Evolutionary conservation across 2,888 invertebrate species (phyloP).

Genomic region (Cosmopolites sordidus): DNA sequence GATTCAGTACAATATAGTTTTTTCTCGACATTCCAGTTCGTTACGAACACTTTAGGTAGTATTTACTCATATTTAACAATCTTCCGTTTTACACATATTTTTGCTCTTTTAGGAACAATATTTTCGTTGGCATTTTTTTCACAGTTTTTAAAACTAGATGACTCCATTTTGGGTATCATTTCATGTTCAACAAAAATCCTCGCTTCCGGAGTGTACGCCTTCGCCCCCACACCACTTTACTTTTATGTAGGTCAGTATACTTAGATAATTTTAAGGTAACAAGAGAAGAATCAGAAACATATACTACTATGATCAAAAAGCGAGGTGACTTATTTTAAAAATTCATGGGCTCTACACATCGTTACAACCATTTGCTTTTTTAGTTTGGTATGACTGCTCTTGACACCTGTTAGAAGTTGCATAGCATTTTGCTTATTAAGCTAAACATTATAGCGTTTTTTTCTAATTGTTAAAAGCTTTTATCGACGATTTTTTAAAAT

Average conservation of each 20-base stretch:
- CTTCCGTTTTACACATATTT: neutral
- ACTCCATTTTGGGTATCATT: constrained; percentile 42
- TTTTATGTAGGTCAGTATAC: constrained; percentile 42
- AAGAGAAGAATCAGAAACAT: no score
- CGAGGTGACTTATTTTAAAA: no score
- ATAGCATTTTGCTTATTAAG: no score
- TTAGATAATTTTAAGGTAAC: no score
- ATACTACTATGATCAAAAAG: no score
- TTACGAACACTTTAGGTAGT: constrained; percentile 53
- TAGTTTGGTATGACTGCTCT: no score
- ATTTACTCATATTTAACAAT: neutral
- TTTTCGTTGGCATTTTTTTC: constrained; percentile 41
- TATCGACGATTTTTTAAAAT: no score
- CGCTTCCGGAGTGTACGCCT: constrained; percentile 42
- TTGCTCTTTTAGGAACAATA: constrained; percentile 34
- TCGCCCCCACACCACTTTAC: constrained; percentile 37
- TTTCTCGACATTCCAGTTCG: constrained; percentile 55
- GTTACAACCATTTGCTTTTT: no score
- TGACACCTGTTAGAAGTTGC: no score
- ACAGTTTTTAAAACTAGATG: constrained; percentile 40
- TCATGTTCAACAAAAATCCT: constrained; percentile 44
- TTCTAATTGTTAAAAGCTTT: no score
- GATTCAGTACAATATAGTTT: constrained; percentile 56
- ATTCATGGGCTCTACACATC: no score
- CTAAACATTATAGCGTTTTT: no score